Evolutionary conservation across 1,140 invertebrate genomes (phyloP), one percentile per base, ranked within the genome.

Genomic region (Drosophila rhopaloa): DNA sequence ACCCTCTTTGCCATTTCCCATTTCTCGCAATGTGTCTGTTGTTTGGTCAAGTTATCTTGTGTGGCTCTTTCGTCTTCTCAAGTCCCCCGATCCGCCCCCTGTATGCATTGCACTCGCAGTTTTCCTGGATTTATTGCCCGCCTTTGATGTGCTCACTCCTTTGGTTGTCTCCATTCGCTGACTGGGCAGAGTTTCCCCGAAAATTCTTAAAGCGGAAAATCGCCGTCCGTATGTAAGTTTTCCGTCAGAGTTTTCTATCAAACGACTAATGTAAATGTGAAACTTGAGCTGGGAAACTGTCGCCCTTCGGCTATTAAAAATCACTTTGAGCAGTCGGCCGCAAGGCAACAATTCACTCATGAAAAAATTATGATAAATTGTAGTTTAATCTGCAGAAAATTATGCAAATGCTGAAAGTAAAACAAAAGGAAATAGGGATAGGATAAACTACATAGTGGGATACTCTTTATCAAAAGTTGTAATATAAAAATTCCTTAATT

Each of bases 341-440:
- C 66, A 75, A 58, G 60, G 75, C 54, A 76, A 58, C 55, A 54
- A 76, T 61, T 76, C 76, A 67, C 60, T 53, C 57, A 65, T 47
- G 55, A 53, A 84, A 79, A 89, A 88, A 84, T 84, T 62, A 88
- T 88, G 84, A 88, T 88, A 88, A 88, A 88, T 88, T 89, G 84
- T 84, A 88, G 68, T 89, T 88, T 88, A 88, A 88, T 88, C 84
- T 89, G 68, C 56, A 68, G 76, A 75, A 89, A 84, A 88, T 88
- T 88, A 88, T 88, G 84, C 80, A 89, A 88, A 88, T 88, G 77
- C 14, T 56, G 37, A 61, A 77, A 77, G 63, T 47, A 41, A 73
- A 79, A 73, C 65, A 57, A 62, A 75, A 46, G 40, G 16, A 27
- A 16, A 14, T 11, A 37, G 2, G 16, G 24, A n/a, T 32, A 7